Conservation (phyloP, 2,888 invertebrate species). For the Adineta ricciae region DNA sequence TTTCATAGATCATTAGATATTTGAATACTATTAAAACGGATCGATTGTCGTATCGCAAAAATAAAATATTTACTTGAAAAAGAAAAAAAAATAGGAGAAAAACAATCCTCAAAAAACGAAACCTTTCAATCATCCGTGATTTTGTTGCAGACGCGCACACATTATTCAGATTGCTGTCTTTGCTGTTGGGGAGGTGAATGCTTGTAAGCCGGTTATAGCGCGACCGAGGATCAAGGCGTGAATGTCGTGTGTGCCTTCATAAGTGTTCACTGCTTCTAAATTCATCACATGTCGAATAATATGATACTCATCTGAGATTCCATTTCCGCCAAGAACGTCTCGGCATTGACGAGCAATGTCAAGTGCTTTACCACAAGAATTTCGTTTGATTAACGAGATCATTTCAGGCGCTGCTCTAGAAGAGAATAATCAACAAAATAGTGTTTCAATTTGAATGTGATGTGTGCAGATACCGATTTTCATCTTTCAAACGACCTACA, state of each 20-base stretch:
- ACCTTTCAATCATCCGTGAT: not conserved
- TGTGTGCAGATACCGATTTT: constrained; percentile 61
- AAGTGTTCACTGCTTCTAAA: constrained; percentile 91
- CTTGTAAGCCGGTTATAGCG: constrained; percentile 81
- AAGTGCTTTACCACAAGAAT: constrained; percentile 83
- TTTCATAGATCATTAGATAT: not conserved
- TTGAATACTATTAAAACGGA: not conserved
- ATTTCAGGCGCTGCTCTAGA: constrained; percentile 67
- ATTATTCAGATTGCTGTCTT: not conserved
- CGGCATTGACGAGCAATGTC: constrained; percentile 75
- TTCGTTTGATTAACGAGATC: constrained; percentile 87
- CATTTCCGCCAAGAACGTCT: constrained; percentile 95
- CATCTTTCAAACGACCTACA: constrained; percentile 78
- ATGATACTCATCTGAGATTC: constrained; percentile 93
- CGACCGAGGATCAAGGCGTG: constrained; percentile 86
- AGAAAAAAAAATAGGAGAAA: not conserved
- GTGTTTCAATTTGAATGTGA: too few relatives aligned
- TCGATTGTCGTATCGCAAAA: not conserved
- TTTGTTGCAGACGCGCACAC: not conserved
- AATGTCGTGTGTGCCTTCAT: constrained; percentile 95
- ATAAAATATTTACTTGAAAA: not conserved
- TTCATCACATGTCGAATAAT: constrained; percentile 91
- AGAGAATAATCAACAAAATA: too few relatives aligned
- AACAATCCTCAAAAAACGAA: not conserved
- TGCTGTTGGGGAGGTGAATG: constrained; percentile 45